Evolutionary conservation across 2,888 invertebrate species (phyloP).

Genomic region (Sphaerophoria taeniata): DNA sequence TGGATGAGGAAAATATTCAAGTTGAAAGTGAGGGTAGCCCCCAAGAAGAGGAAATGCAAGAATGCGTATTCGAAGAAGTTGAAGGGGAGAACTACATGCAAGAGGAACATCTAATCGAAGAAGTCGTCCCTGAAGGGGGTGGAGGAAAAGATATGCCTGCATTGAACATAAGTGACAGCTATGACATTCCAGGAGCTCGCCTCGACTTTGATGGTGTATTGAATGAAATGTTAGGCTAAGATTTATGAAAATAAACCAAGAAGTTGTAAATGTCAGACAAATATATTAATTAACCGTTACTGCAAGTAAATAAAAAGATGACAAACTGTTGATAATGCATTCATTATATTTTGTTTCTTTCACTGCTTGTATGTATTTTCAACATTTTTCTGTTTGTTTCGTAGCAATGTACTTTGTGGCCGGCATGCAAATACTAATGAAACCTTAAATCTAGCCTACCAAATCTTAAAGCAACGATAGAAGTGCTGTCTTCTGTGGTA

Average conservation of each 20-base stretch:
- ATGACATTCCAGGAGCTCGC: slow-evolving; percentile 26
- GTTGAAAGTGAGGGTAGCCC: neutral
- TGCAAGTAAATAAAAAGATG: no score
- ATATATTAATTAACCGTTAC: no score
- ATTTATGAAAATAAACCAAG: neutral
- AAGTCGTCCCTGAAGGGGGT: slow-evolving; percentile 47
- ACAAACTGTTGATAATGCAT: no score
- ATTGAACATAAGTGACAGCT: slow-evolving; percentile 33
- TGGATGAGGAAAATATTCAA: slow-evolving; percentile 34
- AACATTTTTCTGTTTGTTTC: no score
- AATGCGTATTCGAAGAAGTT: slow-evolving; percentile 49
- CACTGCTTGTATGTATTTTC: no score
- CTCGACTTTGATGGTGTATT: slow-evolving; percentile 53
- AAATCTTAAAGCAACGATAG: no score
- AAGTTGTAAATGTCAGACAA: no score
- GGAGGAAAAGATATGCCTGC: slow-evolving; percentile 42
- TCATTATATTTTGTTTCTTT: no score
- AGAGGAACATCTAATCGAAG: slow-evolving; percentile 62
- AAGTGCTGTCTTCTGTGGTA: no score
- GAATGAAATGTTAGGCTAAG: slow-evolving; percentile 60
- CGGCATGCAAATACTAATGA: no score
- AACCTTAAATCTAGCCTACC: no score
- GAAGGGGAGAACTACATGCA: slow-evolving; percentile 20
- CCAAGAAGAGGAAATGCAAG: slow-evolving; percentile 32
- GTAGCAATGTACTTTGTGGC: no score